Evolutionary conservation across 2,113 vertebrate species (phyloP).

Genomic region (Pterocles orientalis): DNA sequence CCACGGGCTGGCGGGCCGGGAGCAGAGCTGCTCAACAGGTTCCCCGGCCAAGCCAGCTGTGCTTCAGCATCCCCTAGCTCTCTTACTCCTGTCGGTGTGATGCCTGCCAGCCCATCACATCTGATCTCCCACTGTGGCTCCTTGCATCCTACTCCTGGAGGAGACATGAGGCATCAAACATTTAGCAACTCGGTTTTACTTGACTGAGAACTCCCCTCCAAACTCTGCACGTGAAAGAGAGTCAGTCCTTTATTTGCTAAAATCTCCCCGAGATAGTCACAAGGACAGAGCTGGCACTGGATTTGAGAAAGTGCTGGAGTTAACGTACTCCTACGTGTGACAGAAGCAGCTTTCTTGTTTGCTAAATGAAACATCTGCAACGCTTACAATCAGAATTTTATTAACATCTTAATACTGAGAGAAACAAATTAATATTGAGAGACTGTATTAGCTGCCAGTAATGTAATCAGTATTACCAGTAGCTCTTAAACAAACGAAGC

Average conservation of each 20-base stretch:
- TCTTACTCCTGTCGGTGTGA: not conserved
- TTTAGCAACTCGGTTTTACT: not conserved
- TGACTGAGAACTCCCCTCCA: not conserved
- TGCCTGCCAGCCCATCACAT: not conserved
- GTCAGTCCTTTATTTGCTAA: not conserved
- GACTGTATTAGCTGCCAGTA: not conserved
- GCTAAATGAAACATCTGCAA: not conserved
- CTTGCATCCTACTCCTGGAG: not conserved
- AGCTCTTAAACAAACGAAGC: not conserved
- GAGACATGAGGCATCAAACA: not conserved
- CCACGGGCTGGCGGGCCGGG: not conserved
- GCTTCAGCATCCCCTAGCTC: too few relatives aligned
- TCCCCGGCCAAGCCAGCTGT: not conserved
- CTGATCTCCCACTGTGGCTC: not conserved
- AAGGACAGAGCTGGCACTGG: not conserved
- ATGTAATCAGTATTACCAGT: not conserved
- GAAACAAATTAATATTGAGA: not conserved
- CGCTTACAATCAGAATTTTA: not conserved
- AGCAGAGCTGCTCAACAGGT: fast-evolving
- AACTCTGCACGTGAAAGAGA: not conserved
- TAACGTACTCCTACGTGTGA: not conserved
- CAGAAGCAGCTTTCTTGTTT: not conserved
- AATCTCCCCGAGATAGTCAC: not conserved
- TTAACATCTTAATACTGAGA: not conserved
- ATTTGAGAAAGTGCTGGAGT: fast-evolving